Percentiles rank a stretch among this genome's conserved stretches.
Evolutionary conservation across 1,140 invertebrate genomes (phyloP).

Genomic region (Musca domestica): DNA sequence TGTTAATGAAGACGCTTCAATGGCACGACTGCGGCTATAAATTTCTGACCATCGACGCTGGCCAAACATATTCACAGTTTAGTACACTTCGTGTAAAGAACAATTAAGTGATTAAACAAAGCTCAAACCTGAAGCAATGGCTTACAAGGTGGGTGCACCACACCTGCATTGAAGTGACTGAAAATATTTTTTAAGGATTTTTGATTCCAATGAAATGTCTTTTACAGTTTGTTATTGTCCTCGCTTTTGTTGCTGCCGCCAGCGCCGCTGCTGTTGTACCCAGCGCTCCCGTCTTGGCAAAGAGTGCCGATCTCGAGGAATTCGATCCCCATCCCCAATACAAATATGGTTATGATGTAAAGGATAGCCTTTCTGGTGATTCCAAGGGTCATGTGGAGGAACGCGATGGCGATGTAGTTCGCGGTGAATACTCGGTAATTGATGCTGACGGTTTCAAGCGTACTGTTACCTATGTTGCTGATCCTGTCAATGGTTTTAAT

Average conservation of each 20-base stretch:
- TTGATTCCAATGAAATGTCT: too few relatives aligned
- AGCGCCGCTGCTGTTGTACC: background rate
- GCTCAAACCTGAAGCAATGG: slow-evolving; percentile 29
- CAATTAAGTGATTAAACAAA: too few relatives aligned
- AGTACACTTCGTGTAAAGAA: too few relatives aligned
- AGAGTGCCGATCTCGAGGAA: slow-evolving; percentile 15
- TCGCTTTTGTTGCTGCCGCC: slow-evolving; percentile 35
- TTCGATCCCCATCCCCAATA: slow-evolving; percentile 54
- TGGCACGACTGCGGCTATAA: too few relatives aligned
- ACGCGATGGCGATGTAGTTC: slow-evolving; percentile 55
- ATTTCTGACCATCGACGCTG: too few relatives aligned
- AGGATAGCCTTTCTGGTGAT: slow-evolving; percentile 62
- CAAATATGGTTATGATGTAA: slow-evolving; percentile 60
- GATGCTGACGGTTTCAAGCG: slow-evolving; percentile 54
- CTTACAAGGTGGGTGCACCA: slow-evolving; percentile 42
- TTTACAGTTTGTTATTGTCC: slow-evolving; percentile 19
- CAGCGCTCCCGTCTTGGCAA: slow-evolving; percentile 29
- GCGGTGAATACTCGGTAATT: slow-evolving; percentile 55
- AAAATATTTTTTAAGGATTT: too few relatives aligned
- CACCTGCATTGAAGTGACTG: too few relatives aligned
- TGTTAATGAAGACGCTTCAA: too few relatives aligned
- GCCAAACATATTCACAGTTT: too few relatives aligned
- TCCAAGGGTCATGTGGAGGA: slow-evolving; percentile 61
- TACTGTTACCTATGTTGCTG: slow-evolving; percentile 41
- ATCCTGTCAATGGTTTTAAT: slow-evolving; percentile 37